Conservation (phyloP, 1,140 invertebrate genomes). For the Meteorus sp. region DNA sequence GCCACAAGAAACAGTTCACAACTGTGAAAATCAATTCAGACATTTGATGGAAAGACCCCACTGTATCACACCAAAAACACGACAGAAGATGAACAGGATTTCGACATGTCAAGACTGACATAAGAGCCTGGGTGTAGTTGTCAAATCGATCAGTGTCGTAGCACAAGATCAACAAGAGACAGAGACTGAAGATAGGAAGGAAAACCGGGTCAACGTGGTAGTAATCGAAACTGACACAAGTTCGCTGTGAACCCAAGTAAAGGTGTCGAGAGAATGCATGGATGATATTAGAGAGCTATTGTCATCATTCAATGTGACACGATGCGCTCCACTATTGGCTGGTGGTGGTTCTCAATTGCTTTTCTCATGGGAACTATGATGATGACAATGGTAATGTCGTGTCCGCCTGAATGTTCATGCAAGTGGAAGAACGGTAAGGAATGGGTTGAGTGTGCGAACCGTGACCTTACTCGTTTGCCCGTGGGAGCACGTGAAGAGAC, state of each 20-base stretch:
- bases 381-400: constrained; percentile 51
- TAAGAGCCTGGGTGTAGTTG: constrained; percentile 22
- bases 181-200: background rate
- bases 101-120: constrained; percentile 17
- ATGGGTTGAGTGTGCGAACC: constrained; percentile 81
- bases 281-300: constrained; percentile 6
- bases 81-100: constrained; percentile 27
- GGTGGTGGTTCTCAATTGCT: constrained; percentile 32
- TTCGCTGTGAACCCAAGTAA: too few species aligned
- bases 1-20: too few species aligned
- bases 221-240: too few species aligned
- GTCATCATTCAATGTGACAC: constrained; percentile 12
- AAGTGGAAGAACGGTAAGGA: constrained; percentile 92
- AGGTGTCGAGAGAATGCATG: background rate
- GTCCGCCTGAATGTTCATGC: constrained; percentile 77
- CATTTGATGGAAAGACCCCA: background rate
- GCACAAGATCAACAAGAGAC: constrained; percentile 4
- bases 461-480: constrained; percentile 74
- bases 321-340: constrained; percentile 9
- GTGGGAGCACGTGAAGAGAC: constrained; percentile 83
- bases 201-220: too few species aligned
- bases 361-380: constrained; percentile 27
- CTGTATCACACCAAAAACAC: background rate
- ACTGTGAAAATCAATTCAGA: constrained; percentile 26
- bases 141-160: constrained; percentile 28